Evolutionary conservation across 2,797 vertebrate genomes (phyloP).

Genomic region (Platalea minor): DNA sequence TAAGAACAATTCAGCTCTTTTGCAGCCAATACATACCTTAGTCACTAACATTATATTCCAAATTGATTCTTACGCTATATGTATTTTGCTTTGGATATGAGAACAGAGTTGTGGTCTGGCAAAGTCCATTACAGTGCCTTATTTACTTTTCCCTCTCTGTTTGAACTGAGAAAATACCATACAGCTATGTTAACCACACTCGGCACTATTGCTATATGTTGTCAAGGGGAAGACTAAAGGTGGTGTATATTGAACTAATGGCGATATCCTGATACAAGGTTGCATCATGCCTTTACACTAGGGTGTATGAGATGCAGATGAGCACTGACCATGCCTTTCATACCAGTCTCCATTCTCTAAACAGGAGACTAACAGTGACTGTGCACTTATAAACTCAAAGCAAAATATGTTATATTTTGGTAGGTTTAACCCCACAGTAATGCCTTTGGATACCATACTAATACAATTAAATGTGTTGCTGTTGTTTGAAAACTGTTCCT

Average conservation of each 20-base stretch:
- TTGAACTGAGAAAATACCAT: background rate
- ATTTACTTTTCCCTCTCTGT: background rate
- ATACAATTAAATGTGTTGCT: background rate
- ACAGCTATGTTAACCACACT: background rate
- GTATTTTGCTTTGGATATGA: background rate
- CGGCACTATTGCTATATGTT: background rate
- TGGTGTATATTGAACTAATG: background rate
- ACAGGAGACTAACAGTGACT: background rate
- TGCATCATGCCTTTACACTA: background rate
- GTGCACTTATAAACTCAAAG: background rate
- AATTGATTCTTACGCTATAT: background rate
- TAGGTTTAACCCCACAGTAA: background rate
- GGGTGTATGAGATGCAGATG: background rate
- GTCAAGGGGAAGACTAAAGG: background rate
- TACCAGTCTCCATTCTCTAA: background rate
- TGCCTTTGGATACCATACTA: background rate
- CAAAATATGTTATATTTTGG: background rate
- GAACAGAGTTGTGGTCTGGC: background rate
- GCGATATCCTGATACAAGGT: background rate
- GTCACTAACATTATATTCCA: background rate
- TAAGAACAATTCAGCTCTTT: background rate
- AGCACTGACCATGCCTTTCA: background rate
- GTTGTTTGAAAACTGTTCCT: background rate
- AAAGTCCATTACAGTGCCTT: background rate
- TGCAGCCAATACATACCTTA: background rate